Conservation (phyloP, 2,797 vertebrate genomes). For the Microhierax caerulescens region DNA sequence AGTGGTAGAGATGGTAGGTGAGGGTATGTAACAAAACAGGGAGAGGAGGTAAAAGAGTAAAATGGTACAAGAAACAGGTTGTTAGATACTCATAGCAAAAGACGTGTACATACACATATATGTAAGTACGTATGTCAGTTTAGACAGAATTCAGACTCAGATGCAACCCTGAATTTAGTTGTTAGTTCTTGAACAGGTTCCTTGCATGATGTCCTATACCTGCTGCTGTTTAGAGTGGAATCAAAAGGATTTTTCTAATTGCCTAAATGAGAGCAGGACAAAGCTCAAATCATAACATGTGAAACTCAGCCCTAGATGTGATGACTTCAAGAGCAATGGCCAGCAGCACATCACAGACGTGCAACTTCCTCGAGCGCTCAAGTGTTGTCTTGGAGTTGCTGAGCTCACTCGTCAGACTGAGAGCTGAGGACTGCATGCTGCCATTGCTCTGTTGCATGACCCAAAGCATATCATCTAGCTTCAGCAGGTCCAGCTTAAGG, state of each 20-base stretch:
- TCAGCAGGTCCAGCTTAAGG: not conserved
- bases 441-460: not conserved
- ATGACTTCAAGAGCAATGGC: not conserved
- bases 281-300: not conserved
- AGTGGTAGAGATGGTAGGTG: not conserved
- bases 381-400: not conserved
- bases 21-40: not conserved
- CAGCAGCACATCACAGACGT: not conserved
- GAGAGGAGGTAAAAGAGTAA: not conserved
- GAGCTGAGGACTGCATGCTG: not conserved
- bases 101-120: not conserved
- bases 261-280: not conserved
- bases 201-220: not conserved
- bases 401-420: not conserved
- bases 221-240: not conserved
- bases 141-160: not conserved
- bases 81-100: not conserved
- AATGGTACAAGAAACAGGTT: not conserved
- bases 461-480: not conserved
- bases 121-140: not conserved
- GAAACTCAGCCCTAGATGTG: not conserved
- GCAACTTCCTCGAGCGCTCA: not conserved
- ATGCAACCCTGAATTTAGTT: not conserved
- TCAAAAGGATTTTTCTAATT: not conserved
- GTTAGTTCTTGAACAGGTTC: not conserved